These are phyloP conservation scores for Dreissena rostriformis DNA, from an alignment of 1,140 invertebrate species.

Conservation along the genomic window DNA sequence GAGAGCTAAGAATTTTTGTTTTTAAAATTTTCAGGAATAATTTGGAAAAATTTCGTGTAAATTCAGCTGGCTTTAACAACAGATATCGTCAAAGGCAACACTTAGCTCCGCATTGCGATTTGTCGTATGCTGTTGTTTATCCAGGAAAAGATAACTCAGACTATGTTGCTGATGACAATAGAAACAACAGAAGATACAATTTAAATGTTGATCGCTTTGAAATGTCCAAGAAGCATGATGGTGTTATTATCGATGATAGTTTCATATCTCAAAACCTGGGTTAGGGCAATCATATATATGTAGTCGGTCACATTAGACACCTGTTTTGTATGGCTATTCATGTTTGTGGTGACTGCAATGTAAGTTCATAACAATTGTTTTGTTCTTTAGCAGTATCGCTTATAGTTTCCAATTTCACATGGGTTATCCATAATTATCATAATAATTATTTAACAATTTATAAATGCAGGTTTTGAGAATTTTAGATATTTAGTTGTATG, in stretches of 20 bases:
- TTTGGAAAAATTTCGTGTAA: conserved; percentile 74
- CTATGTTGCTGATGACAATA: conserved; percentile 68
- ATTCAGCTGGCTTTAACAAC: conserved; percentile 75
- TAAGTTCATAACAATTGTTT: too few species aligned
- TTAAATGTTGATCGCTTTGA: conserved; percentile 69
- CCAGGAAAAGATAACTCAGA: conserved; percentile 74
- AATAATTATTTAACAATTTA: too few species aligned
- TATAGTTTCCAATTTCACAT: too few species aligned
- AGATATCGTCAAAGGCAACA: conserved; percentile 72
- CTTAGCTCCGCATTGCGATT: conserved; percentile 72
- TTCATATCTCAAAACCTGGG: not conserved
- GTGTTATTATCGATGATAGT: not conserved
- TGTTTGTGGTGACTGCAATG: too few species aligned
- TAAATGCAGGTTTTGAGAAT: too few species aligned
- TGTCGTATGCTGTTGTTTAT: conserved; percentile 71
- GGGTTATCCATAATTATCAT: too few species aligned
- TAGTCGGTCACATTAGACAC: too few species aligned
- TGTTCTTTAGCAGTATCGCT: too few species aligned
- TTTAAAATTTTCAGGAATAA: conserved; percentile 66
- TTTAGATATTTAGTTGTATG: too few species aligned
- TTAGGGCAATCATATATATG: not conserved
- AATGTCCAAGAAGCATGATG: conserved; percentile 40
- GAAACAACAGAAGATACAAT: conserved; percentile 72
- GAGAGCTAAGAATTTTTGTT: not conserved
- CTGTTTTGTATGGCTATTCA: too few species aligned